Evolutionary conservation across 2,888 invertebrate genomes (phyloP), one percentile per base, ranked within the genome.

Genomic region (Drosophila phalerata): DNA sequence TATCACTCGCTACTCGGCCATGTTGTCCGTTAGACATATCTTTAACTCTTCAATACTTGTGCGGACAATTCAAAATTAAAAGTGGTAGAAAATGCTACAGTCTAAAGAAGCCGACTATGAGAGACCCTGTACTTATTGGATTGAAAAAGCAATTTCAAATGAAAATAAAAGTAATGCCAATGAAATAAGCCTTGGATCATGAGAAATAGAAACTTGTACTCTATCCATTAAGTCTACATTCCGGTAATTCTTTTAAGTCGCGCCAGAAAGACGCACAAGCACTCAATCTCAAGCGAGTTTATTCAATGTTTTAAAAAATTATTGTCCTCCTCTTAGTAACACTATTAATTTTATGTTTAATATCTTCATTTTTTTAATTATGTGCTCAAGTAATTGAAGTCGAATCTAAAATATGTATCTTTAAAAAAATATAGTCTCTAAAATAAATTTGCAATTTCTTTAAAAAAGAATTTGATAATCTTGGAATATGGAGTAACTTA

Each of bases 1-100:
- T 81, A 82, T 85, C 76, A 45, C 40, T 17, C 15, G 47, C 40
- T 17, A 49, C 55, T 57, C 60, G 49, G 74, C 68, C 74, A 74
- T 74, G 76, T 75, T 60, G 56, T 63, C n/a, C 45, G 48, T 47
- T 51, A 34, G 64, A 43, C 43, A 52, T 43, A 64, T 53, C 53
- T 62, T 34, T 30, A 22, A 17, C 34, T 37, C 37, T n/a, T n/a
- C 19, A 57, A 57, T 37, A 32, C 19, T 10, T 61, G 32, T 28
- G 32, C 37, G 17, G 15, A 58, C n/a, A 47, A 40, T 51, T 30
- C 15, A 42, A 52, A 43, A 43, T 43, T 40, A 42, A 37, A 38
- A 34, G 19, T 13, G 22, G 32, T 4, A n/a, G 15, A 19, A 11
- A 32, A 13, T 4, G 11, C n/a, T 48, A 5, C 5, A 15, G 9